Conservation (phyloP, 2,888 invertebrate genomes). For the Meteorus colon region DNA sequence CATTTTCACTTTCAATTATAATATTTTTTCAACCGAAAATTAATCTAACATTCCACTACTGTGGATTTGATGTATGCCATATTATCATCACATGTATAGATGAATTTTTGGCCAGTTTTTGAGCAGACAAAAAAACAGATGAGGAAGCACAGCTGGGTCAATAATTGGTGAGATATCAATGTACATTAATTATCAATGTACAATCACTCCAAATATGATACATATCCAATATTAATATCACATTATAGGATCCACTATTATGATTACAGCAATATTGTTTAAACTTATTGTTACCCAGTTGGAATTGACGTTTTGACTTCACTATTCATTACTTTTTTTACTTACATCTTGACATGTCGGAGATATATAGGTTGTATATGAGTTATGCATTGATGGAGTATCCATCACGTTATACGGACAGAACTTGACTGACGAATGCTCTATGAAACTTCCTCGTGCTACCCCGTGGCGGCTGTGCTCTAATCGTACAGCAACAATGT, state of each 20-base stretch:
- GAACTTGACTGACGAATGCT: conserved; percentile 63
- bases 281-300: too few relatives aligned
- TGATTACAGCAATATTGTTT: too few relatives aligned
- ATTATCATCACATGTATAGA: background rate
- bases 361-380: conserved; percentile 2
- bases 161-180: conserved; percentile 59
- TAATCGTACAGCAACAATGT: conserved; percentile 45
- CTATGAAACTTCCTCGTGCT: conserved; percentile 54
- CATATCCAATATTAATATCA: too few relatives aligned
- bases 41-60: background rate
- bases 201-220: too few relatives aligned
- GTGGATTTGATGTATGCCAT: background rate
- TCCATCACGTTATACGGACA: conserved; percentile 60
- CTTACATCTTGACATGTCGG: conserved; percentile 62
- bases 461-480: conserved; percentile 36
- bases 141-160: conserved; percentile 39
- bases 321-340: conserved; percentile 39
- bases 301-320: background rate
- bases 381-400: conserved; percentile 48
- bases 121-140: conserved; percentile 1
- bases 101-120: background rate
- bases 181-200: conserved; percentile 42
- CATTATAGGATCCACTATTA: too few relatives aligned
- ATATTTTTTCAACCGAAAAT: background rate
- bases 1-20: conserved; percentile 24